Base-by-base conservation (phyloP, 37 sponge, comb jelly and placozoan genomes). In the Cladorhizidae sp. region DNA sequence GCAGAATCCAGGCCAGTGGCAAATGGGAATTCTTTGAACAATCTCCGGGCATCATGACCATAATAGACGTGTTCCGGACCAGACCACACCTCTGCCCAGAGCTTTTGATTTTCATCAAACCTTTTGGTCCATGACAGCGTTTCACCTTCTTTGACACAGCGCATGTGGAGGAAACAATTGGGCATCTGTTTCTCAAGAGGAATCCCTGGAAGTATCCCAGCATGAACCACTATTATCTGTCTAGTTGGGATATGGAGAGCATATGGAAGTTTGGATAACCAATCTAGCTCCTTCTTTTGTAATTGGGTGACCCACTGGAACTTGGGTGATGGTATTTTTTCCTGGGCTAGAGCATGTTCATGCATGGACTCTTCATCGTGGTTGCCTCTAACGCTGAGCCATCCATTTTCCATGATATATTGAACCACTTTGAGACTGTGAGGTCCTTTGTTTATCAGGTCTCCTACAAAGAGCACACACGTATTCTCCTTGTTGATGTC, bases 1-100 rank as follows among this genome's bases (percentile, higher is more conserved):
- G 82, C 95, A 21, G 95, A 90, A 43, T 94, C 95, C 54, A 94
- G 76, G 2, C 92, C 95, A 23, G 95, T 94, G 18, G 95, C 92
- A 67, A 69, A 80, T 15, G 67, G 40, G 40, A 77, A 76, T 6
- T 51, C 41, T 81, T 94, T 91, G 9, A 88, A 74, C 3, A 45
- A 55, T 21, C 92, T 62, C 14, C 23, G 22, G 20, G 95, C 95
- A 77, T 94, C 95, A 64, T 94, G 95, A 29, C 95, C 95, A 80
- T 90, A 94, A 67, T 88, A 94, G 12, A 94, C 79, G 77, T 94
- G 95, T 0, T 71, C 76, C 20, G 92, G 92, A n/a, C 95, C 95
- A 1, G 56, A 40, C 95, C 95, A 94, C 51, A 39, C 67, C 39
- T 77, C 59, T 0, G 81, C 92, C 95, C 95, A 94, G 1, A 85